Conservation (phyloP, 1,140 invertebrate species). For the Drosophila melanica region DNA sequence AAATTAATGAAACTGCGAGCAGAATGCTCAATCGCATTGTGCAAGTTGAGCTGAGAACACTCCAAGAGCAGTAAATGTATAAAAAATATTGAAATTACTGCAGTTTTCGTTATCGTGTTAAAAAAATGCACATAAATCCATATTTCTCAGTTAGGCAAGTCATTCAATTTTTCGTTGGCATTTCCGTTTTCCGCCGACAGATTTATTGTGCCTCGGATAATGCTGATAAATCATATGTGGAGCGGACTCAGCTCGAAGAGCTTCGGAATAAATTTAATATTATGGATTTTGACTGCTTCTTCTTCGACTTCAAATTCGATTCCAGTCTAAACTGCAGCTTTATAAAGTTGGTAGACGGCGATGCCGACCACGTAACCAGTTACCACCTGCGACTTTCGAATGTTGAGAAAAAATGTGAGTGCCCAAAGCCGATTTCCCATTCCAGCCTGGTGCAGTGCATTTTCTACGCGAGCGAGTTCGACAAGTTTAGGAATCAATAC, state of each 20-base stretch:
- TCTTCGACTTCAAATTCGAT: background rate
- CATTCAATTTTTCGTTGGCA: background rate
- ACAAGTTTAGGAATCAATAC: background rate
- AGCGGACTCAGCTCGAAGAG: too few relatives aligned
- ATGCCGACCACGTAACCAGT: background rate
- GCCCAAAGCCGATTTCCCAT: background rate
- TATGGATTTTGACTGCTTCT: background rate
- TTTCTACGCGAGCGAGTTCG: background rate
- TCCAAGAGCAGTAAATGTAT: background rate
- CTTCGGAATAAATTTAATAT: background rate
- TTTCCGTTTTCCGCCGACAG: background rate
- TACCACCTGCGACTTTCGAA: background rate
- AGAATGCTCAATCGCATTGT: background rate
- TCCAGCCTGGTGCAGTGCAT: background rate
- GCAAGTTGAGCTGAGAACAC: background rate
- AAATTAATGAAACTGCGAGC: too few relatives aligned
- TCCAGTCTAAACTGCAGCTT: conserved; percentile 4
- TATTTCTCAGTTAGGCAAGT: background rate
- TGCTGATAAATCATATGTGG: background rate
- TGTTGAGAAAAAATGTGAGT: background rate
- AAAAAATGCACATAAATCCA: background rate
- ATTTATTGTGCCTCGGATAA: background rate
- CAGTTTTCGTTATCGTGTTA: background rate
- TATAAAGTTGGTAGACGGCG: background rate
- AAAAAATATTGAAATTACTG: background rate